Conservation (phyloP, 2,888 invertebrate genomes). For the Archaeoteleia sp. region DNA sequence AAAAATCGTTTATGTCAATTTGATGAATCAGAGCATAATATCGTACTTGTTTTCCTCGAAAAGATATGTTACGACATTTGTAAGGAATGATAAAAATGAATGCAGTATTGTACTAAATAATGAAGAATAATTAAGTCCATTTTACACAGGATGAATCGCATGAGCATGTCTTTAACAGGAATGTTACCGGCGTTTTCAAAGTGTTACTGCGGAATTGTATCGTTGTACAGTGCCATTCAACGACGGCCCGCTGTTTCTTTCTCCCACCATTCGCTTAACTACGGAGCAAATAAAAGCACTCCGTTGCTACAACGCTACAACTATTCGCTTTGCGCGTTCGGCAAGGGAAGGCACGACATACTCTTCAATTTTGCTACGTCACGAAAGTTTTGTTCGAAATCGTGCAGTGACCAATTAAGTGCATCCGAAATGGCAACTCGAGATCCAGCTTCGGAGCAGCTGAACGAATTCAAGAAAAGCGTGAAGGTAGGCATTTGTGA, state of each 20-base stretch:
- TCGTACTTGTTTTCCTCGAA: no score
- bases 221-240: constrained; percentile 9
- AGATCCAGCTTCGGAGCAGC: constrained; percentile 80
- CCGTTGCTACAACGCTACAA: constrained; percentile 43
- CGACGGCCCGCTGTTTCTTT: constrained; percentile 20
- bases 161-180: no score
- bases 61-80: no score
- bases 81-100: no score
- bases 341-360: constrained; percentile 6
- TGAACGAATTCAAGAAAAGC: constrained; percentile 79
- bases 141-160: no score
- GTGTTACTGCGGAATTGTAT: no score
- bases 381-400: constrained; percentile 11
- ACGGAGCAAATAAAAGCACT: constrained; percentile 59
- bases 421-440: constrained; percentile 76
- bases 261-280: constrained; percentile 52
- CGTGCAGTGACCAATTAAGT: constrained; percentile 13
- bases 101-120: no score
- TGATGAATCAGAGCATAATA: no score
- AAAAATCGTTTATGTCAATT: no score
- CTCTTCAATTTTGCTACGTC: constrained; percentile 11
- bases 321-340: constrained; percentile 50
- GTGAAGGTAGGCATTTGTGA: constrained; percentile 77
- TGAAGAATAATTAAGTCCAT: no score
- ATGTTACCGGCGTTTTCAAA: no score